phyloP scores from a whole-genome alignment of 2,113 vertebrate genomes.

The Protobothrops flavoviridis region DNA sequence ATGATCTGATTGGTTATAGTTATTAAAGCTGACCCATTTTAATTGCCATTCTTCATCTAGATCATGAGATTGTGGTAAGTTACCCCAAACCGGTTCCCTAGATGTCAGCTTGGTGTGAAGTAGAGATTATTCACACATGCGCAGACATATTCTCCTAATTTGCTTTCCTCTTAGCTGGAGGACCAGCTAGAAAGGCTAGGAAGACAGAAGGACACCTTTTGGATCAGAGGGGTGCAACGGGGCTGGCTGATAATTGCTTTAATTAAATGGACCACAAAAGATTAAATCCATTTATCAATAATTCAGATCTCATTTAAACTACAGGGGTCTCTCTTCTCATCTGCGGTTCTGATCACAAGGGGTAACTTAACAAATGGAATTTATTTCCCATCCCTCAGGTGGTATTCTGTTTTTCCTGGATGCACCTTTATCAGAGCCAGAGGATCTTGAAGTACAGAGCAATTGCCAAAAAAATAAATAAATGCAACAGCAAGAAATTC shows the following conservation, averaged over 20 bases:
- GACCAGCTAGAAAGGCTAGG: not conserved
- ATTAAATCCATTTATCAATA: not conserved
- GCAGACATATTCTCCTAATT: not conserved
- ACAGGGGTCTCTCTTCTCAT: rapidly evolving
- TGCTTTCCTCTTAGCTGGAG: not conserved
- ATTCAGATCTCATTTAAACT: not conserved
- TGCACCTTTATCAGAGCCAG: not conserved
- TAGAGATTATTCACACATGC: not conserved
- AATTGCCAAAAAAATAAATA: not conserved
- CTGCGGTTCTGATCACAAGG: not conserved
- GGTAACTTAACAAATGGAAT: not conserved
- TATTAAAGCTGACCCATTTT: not conserved
- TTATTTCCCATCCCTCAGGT: constrained; percentile 1
- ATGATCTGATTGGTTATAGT: no score
- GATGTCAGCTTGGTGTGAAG: not conserved
- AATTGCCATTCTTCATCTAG: not conserved
- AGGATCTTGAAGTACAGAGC: not conserved
- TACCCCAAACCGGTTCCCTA: not conserved
- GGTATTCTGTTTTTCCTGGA: not conserved
- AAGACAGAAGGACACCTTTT: not conserved
- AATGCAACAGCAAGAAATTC: not conserved
- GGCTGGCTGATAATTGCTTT: rapidly evolving
- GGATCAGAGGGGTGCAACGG: rapidly evolving
- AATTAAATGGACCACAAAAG: rapidly evolving
- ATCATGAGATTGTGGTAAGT: not conserved